Conservation (phyloP, 37 sponge, comb jelly and placozoan species). For the Cladorhizidae sp. region DNA sequence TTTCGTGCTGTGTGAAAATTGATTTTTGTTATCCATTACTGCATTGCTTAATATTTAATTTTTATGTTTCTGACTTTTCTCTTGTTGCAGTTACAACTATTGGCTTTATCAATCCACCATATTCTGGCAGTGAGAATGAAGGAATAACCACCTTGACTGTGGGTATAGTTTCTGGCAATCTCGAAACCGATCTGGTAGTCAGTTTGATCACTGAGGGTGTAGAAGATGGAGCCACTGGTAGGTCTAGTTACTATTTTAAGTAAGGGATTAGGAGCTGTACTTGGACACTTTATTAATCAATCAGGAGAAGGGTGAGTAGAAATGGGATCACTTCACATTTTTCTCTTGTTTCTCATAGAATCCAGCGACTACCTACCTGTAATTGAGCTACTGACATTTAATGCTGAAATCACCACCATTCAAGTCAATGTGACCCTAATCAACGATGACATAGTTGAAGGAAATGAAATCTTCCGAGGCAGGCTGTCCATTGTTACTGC, state of each 20-base stretch:
- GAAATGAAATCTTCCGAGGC: neutral
- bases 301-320: too few relatives aligned
- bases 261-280: too few relatives aligned
- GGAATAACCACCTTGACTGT: constrained; percentile 11
- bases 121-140: constrained; percentile 2
- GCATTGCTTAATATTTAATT: too few relatives aligned
- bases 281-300: too few relatives aligned
- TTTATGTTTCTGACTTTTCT: too few relatives aligned
- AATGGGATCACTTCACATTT: too few relatives aligned
- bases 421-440: neutral
- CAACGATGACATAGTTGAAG: neutral
- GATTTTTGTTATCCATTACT: too few relatives aligned
- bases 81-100: constrained; percentile 20
- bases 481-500: neutral
- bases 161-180: neutral
- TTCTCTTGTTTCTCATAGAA: neutral
- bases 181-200: neutral
- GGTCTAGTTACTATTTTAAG: too few relatives aligned
- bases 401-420: neutral
- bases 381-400: neutral
- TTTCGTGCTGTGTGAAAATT: too few relatives aligned
- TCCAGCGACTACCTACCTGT: constrained; percentile 11
- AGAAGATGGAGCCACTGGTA: neutral
- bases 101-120: constrained; percentile 15
- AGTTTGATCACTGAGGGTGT: neutral